Conservation (phyloP, 2,113 vertebrate species). For the Otolemur garnettii region DNA sequence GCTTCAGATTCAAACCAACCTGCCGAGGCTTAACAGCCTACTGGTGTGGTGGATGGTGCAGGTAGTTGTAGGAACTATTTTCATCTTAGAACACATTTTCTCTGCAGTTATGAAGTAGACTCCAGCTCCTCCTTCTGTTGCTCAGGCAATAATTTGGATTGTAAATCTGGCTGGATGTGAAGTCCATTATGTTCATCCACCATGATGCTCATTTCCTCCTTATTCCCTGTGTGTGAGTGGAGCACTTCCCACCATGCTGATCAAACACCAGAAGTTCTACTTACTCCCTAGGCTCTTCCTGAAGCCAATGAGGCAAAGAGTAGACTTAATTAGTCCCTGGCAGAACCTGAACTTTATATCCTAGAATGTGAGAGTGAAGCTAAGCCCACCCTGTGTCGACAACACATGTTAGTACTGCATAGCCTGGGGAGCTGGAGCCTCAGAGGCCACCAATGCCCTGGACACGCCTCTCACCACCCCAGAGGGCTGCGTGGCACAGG, state of each 20-base stretch:
- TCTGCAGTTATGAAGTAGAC: not conserved
- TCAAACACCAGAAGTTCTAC: not conserved
- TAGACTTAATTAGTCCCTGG: not conserved
- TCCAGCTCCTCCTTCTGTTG: not conserved
- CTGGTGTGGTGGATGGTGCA: fast-evolving
- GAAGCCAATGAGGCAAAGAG: not conserved
- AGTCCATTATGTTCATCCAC: not conserved
- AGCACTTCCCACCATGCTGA: not conserved
- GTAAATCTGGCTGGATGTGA: not conserved
- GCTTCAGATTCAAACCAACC: not conserved
- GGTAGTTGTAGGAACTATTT: not conserved
- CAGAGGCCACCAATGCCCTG: too few relatives aligned
- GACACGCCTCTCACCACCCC: too few relatives aligned
- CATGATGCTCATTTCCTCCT: conserved; percentile 34
- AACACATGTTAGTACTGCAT: not conserved
- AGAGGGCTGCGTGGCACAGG: too few relatives aligned
- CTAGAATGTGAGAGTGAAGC: not conserved
- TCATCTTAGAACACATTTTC: not conserved
- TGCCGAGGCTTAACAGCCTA: not conserved
- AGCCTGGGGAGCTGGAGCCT: too few relatives aligned
- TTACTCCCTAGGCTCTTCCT: not conserved
- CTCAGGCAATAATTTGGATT: not conserved
- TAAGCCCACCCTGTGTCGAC: fast-evolving
- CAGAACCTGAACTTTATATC: not conserved
- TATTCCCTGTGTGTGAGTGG: not conserved